Evolutionary conservation across 2,113 vertebrate species (phyloP).

Genomic region (Genyomyrus donnyi): DNA sequence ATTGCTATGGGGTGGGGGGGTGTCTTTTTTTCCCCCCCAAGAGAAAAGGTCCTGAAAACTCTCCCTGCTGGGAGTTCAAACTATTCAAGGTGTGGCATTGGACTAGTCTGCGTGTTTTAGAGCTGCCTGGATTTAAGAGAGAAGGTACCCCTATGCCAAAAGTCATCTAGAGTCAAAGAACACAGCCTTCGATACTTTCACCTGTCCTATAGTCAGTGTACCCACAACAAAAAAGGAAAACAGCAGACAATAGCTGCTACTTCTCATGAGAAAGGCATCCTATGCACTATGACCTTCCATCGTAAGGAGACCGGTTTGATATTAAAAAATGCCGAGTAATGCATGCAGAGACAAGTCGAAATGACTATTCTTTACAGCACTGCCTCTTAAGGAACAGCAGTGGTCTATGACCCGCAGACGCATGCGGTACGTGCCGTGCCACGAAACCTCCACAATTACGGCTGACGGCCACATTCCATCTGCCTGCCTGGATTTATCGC

Average conservation of each 20-base stretch:
- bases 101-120: not conserved
- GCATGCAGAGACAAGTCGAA: not conserved
- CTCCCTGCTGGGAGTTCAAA: conserved; percentile 1
- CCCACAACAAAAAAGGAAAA: not conserved
- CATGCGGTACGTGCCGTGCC: not conserved
- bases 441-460: conserved; percentile 30
- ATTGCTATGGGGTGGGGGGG: conserved; percentile 42
- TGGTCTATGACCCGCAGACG: no score
- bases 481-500: conserved; percentile 43
- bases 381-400: not conserved
- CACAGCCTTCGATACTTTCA: not conserved
- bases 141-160: not conserved
- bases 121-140: not conserved
- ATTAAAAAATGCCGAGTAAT: not conserved
- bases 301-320: not conserved
- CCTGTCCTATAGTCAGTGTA: not conserved
- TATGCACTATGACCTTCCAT: not conserved
- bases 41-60: conserved; percentile 20
- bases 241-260: not conserved
- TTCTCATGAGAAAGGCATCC: not conserved
- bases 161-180: not conserved
- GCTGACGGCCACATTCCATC: conserved; percentile 41
- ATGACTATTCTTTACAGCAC: not conserved
- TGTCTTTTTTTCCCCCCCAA: conserved; percentile 32
- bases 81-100: not conserved